Base-by-base conservation (phyloP, 2,113 vertebrate genomes). In the Phalacrocorax pelagicus region DNA sequence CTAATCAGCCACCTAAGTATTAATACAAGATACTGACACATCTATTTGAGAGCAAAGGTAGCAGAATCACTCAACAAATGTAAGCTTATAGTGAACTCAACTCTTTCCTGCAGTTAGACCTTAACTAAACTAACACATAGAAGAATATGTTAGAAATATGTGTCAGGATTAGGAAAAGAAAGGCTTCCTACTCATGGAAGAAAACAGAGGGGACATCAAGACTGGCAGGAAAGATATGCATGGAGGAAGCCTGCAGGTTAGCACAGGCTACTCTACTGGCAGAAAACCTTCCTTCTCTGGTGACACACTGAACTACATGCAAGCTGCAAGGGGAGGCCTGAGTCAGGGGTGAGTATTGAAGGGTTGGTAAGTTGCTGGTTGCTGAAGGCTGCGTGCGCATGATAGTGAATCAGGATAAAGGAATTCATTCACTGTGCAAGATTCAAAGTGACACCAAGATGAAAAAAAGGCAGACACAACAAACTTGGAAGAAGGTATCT, bases 141-240 rank as follows among this genome's bases (percentile, higher is more conserved):
- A 20, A 71, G 51, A 70, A 54, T 38, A 65, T 15, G 9, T 73
- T 71, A 32, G 27, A 88, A 92, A 93, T 69, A 59, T 12, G 19
- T 36, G 19, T 46, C 46, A 47, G n/a, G 24, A 38, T 34, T 74
- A 74, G 19, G 46, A 29, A 86, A 90, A 81, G 15, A 58, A 80
- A 55, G 4, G 5, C 84, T 91, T 90, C 24, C 34, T 69, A 9
- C 15, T 51, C 3, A 0, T 44, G 21, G 67, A 51, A 78, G 40
- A 73, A n/a, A 61, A 18, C 27, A 71, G 67, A 86, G 8, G 9
- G 17, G 17, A 27, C 62, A 59, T 70, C 38, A 66, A 70, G 38
- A 30, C 36, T 23, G 21, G 6, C 52, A 93, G 42, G 24, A 44
- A 51, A 0, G 0, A 17, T 29, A 22, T 4, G 8, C 1, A 2